Base-by-base conservation (phyloP, 2,113 vertebrate species). In the Misgurnus mizolepis region DNA sequence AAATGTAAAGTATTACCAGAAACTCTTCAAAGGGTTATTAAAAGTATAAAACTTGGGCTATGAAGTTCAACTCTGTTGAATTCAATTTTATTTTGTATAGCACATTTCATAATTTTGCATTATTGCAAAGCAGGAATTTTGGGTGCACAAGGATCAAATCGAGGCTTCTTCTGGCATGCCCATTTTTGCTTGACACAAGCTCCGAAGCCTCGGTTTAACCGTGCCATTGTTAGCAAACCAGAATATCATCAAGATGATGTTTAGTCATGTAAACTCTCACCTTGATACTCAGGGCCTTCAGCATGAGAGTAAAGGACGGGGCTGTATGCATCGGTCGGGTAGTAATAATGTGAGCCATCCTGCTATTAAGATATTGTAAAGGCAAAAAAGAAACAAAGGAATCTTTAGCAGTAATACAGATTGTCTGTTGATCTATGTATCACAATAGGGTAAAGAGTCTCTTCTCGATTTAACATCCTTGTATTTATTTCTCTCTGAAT, bases 271-370 rank as follows among this genome's bases (percentile, higher is more conserved):
- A 40, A 61, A 17, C 49, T 49, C 83, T 90, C 81, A 90, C 90
- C 88, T 0, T 66, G 71, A 53, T 78, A 76, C 50, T 82, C 78
- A 2, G 69, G 78, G 83, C 87, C 88, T 87, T 93, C 93, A 11
- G 86, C 82, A 53, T 86, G 86, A 18, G 90, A 68, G 65, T 85
- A 85, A 53, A 93, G 86, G 43, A 87, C 81, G 0, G 88, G 85
- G 22, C 45, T 82, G 81, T 88, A 91, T 74, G 87, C 87, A 47
- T 82, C 68, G 3, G 79, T 86, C 22, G 92, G 91, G 83, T 93
- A 91, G 83, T 93, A 91, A 88, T 91, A 90, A 80, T 89, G 87
- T 73, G 79, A 67, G 64, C 86, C 77, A 78, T 90, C 90, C 88
- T 93, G 88, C 15, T 87, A 85, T 80, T 78, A 83, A 79, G 27